These are phyloP conservation scores for Popillia japonica DNA, from an alignment of 1,140 invertebrate species.

Conservation along the genomic window DNA sequence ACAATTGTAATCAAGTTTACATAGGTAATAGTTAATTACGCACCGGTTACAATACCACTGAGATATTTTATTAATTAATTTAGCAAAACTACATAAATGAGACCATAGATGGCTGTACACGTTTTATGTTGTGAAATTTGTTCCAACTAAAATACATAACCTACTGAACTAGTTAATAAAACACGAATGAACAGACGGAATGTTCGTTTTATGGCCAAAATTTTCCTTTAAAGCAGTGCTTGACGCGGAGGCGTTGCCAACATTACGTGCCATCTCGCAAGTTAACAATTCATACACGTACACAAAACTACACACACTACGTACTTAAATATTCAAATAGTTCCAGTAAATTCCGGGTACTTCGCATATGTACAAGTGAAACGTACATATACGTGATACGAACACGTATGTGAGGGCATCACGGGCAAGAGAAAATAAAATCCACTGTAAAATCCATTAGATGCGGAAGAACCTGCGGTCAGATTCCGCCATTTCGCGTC, in stretches of 20 bases:
- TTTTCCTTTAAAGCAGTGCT: not conserved
- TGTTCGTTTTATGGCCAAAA: slow-evolving; percentile 8
- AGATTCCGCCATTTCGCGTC: slow-evolving; percentile 12
- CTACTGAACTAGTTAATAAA: not conserved
- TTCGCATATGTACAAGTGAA: slow-evolving; percentile 15
- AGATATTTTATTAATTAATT: too few species aligned
- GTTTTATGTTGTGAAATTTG: too few species aligned
- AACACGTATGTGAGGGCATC: slow-evolving; percentile 4
- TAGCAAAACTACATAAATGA: too few species aligned
- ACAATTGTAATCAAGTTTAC: too few species aligned
- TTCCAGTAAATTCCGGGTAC: not conserved
- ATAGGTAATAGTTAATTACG: too few species aligned
- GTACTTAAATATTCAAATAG: slow-evolving; percentile 31
- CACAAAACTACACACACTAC: not conserved
- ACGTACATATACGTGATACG: not conserved
- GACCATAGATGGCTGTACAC: too few species aligned
- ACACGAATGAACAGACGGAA: not conserved
- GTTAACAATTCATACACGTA: slow-evolving; percentile 20
- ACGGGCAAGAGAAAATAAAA: slow-evolving; percentile 25
- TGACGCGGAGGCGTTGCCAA: not conserved
- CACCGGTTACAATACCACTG: too few species aligned
- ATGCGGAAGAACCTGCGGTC: slow-evolving; percentile 12
- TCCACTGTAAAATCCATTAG: slow-evolving; percentile 28
- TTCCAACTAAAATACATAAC: not conserved
- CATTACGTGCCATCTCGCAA: slow-evolving; percentile 18